phyloP scores from a whole-genome alignment of 2,113 vertebrate genomes.

The Chaetodon trifascialis region DNA sequence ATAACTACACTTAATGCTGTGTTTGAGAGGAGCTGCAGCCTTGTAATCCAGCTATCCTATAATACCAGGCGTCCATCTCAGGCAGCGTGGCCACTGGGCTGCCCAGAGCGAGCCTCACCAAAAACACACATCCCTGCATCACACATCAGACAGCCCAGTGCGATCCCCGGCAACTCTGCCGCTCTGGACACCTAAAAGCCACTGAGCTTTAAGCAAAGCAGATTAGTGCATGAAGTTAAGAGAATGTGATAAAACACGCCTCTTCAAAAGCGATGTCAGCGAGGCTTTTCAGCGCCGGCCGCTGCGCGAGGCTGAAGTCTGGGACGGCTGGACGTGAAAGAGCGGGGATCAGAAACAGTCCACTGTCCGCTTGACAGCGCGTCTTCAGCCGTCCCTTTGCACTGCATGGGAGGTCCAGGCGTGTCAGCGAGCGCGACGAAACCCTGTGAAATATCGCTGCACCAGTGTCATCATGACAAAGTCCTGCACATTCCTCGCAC shows the following conservation, averaged over 20 bases:
- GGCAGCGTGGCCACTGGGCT: slow-evolving; percentile 52
- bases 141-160: slow-evolving; percentile 50
- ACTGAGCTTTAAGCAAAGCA: slow-evolving; percentile 51
- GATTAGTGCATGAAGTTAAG: slow-evolving; percentile 50
- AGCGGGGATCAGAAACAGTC: slow-evolving; percentile 48
- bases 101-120: slow-evolving; percentile 68
- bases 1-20: slow-evolving; percentile 76
- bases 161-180: slow-evolving; percentile 53
- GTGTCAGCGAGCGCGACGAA: slow-evolving; percentile 37
- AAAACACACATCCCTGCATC: slow-evolving; percentile 55
- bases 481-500: slow-evolving; percentile 34
- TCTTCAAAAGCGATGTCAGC: slow-evolving; percentile 39
- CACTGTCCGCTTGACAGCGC: slow-evolving; percentile 39
- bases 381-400: slow-evolving; percentile 44
- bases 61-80: slow-evolving; percentile 78
- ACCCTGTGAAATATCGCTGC: slow-evolving; percentile 52
- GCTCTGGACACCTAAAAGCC: slow-evolving; percentile 47
- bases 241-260: slow-evolving; percentile 50
- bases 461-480: slow-evolving; percentile 40
- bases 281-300: slow-evolving; percentile 34
- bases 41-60: slow-evolving; percentile 81
- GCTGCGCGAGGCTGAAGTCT: slow-evolving; percentile 30
- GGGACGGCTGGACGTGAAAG: slow-evolving; percentile 20
- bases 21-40: slow-evolving; percentile 73
- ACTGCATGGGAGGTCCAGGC: slow-evolving; percentile 38